Conservation (phyloP, 2,888 invertebrate genomes). For the Xanthia togata region DNA sequence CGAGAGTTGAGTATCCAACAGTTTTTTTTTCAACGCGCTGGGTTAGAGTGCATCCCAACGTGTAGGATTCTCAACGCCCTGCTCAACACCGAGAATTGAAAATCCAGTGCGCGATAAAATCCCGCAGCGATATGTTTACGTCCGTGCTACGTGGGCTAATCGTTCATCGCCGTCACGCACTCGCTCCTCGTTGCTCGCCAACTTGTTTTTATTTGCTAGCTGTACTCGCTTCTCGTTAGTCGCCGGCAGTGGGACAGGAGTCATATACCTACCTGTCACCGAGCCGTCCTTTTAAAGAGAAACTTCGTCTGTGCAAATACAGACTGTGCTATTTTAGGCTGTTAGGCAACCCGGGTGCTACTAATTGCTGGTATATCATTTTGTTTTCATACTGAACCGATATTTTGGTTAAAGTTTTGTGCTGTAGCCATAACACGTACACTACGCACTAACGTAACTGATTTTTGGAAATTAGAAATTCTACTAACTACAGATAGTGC, state of each 20-base stretch:
- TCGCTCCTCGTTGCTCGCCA: neutral
- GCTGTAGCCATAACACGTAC: neutral
- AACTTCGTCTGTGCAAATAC: constrained; percentile 24
- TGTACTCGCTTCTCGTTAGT: neutral
- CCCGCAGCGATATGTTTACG: no score
- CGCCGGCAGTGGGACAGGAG: neutral
- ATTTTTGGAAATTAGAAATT: neutral
- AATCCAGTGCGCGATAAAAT: no score
- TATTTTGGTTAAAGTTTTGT: neutral
- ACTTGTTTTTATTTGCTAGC: neutral
- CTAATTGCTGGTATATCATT: constrained; percentile 12
- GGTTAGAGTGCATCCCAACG: no score
- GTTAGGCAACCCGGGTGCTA: neutral
- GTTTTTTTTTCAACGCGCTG: no score
- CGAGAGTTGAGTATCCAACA: no score
- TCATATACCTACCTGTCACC: neutral
- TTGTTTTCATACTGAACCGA: neutral
- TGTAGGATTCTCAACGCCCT: no score
- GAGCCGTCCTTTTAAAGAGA: constrained; percentile 1
- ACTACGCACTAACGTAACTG: neutral
- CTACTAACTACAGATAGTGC: no score
- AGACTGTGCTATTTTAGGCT: neutral
- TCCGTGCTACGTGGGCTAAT: no score
- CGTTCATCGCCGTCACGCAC: no score
- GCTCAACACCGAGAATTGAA: no score